Evolutionary conservation across 2,797 vertebrate genomes (phyloP).

Genomic region (Adrianichthys oophorus): DNA sequence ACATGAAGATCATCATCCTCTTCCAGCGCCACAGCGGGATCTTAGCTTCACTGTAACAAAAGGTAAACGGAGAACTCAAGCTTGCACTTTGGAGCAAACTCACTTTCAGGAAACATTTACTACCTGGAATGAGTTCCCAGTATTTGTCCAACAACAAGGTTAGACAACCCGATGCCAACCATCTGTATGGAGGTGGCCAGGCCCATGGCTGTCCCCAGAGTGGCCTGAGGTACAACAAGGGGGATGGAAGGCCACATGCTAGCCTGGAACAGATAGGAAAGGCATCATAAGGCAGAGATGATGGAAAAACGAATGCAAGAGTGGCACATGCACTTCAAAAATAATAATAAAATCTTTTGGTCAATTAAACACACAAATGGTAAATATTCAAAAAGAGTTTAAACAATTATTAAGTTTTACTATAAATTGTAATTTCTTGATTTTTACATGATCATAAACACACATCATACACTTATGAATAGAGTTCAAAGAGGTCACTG

Average conservation of each 20-base stretch:
- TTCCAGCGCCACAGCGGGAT: conserved; percentile 85
- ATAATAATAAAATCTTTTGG: no score
- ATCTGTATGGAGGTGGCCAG: conserved; percentile 85
- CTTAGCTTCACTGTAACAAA: conserved; percentile 74
- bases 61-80: background rate
- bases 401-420: no score
- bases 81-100: background rate
- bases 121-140: conserved; percentile 82
- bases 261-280: conserved; percentile 59
- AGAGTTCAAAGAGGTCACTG: no score
- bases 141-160: conserved; percentile 82
- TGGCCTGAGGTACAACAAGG: conserved; percentile 83
- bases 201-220: conserved; percentile 83
- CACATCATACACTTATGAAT: no score
- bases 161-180: conserved; percentile 82
- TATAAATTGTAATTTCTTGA: no score
- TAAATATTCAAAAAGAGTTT: no score
- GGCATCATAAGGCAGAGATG: background rate
- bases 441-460: no score
- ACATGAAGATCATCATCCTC: conserved; percentile 85
- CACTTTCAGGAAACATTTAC: background rate
- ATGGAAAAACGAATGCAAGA: background rate
- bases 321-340: background rate
- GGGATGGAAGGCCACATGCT: conserved; percentile 87
- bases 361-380: no score